A percentile compares a stretch with the other conserved stretches of the same genome.
Evolutionary conservation across 2,113 vertebrate species (phyloP).

Genomic region (Piaya cayana): DNA sequence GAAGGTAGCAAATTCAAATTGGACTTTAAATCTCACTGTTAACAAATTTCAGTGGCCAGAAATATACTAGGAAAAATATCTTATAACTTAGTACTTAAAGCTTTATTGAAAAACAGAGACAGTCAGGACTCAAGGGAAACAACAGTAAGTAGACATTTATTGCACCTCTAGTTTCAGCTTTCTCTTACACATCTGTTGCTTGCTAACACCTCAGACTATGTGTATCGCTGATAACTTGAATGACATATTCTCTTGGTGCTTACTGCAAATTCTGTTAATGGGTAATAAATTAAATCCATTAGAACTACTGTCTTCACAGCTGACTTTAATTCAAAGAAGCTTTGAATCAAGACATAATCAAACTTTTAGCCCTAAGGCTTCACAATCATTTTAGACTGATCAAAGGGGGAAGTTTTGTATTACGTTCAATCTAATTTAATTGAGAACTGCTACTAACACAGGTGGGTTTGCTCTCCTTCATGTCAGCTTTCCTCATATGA

Average conservation of each 20-base stretch:
- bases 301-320: slow-evolving; percentile 22
- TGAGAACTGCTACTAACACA: not conserved
- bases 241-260: not conserved
- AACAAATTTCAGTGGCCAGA: not conserved
- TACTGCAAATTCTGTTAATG: slow-evolving; percentile 10
- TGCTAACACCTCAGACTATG: not conserved
- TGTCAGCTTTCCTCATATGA: not conserved
- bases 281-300: slow-evolving; percentile 54
- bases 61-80: not conserved
- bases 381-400: slow-evolving; percentile 48
- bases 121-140: not conserved
- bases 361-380: slow-evolving; percentile 56
- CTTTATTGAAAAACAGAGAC: not conserved
- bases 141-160: not conserved
- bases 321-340: slow-evolving; percentile 40
- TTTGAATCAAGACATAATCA: slow-evolving; percentile 61
- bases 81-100: not conserved
- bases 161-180: not conserved
- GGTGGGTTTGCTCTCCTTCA: not conserved
- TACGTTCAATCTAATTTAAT: slow-evolving; percentile 34
- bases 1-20: not conserved
- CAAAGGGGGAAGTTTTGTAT: slow-evolving; percentile 33
- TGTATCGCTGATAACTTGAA: not conserved
- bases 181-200: not conserved
- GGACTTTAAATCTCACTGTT: not conserved